Evolutionary conservation across 53 echinoderm and acorn worm genomes (phyloP).

Genomic region (Astropecten irregularis): DNA sequence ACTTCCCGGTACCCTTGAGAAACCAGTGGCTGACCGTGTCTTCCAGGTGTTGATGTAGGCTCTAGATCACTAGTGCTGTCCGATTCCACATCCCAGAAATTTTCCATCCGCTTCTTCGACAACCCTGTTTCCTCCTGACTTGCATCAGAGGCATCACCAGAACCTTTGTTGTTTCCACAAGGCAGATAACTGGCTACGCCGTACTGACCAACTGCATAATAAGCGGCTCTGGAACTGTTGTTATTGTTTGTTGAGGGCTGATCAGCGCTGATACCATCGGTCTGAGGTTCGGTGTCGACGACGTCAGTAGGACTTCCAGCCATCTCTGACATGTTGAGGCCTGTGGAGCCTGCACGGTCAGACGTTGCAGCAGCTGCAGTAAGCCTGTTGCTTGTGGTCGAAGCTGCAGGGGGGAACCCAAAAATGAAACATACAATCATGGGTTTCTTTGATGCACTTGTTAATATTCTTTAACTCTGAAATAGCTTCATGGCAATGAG

Average conservation of each 20-base stretch:
- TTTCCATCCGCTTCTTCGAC: neutral
- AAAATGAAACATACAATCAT: too few species aligned
- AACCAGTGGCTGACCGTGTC: neutral
- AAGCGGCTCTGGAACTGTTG: neutral
- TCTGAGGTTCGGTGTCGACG: neutral
- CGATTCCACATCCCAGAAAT: neutral
- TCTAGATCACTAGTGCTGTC: conserved; percentile 7
- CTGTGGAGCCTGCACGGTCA: neutral
- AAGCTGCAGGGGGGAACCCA: neutral
- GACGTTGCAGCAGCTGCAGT: neutral
- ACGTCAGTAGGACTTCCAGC: neutral
- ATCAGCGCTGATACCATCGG: neutral
- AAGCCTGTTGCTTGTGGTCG: neutral
- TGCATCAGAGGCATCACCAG: neutral
- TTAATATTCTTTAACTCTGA: too few species aligned
- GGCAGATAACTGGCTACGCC: neutral
- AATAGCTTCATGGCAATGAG: too few species aligned
- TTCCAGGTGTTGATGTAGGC: neutral
- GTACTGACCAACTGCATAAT: neutral
- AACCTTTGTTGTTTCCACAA: neutral
- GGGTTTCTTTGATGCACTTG: too few species aligned
- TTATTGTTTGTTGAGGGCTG: neutral
- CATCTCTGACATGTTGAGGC: neutral
- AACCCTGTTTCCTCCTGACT: neutral
- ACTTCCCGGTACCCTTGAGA: neutral